Evolutionary conservation across 2,797 vertebrate genomes (phyloP), one percentile per base, ranked within the genome.

Genomic region (Sebastes dallii): DNA sequence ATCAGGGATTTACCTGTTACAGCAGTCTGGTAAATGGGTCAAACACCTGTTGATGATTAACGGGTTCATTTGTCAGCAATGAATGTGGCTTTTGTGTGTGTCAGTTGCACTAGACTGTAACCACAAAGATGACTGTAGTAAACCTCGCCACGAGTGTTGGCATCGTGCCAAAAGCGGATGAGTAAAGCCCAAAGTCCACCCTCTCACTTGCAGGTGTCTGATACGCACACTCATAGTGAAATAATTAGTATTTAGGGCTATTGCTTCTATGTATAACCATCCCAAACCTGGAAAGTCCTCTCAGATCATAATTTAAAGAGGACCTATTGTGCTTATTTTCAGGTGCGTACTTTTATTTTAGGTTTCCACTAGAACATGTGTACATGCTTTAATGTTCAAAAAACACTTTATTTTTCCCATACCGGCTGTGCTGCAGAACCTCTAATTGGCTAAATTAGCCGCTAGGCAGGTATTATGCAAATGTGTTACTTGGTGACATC

Each of bases 131-230:
- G 67, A 74, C 16, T 50, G 30, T 46, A 55, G 60, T 29, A 25
- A 72, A 69, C 30, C 12, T 68, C 61, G 18, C 12, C 32, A 69
- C 12, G 20, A 68, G 18, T 34, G 39, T 42, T 60, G 30, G 39
- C 68, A 18, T 4, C 8, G 55, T 60, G 56, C 55, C 80, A 73
- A 42, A 54, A 42, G 2, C 59, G 56, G 62, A 62, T 66, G 22
- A 78, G 8, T 66, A 56, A 80, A 82, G 73, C 13, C 29, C 84
- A 87, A 85, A 86, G 80, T 77, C 74, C 80, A 84, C 12, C 6
- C 24, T 62, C 32, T 62, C 6, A 32, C 22, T 18, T 30, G 30
- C 25, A 68, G 36, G 36, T 71, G 62, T 30, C 60, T 46, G 34
- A 59, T 42, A 66, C 14, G 9, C 27, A 66, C 8, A 36, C 6